Base-by-base conservation (phyloP, 1,140 invertebrate species). In the Bradynema listronoti region DNA sequence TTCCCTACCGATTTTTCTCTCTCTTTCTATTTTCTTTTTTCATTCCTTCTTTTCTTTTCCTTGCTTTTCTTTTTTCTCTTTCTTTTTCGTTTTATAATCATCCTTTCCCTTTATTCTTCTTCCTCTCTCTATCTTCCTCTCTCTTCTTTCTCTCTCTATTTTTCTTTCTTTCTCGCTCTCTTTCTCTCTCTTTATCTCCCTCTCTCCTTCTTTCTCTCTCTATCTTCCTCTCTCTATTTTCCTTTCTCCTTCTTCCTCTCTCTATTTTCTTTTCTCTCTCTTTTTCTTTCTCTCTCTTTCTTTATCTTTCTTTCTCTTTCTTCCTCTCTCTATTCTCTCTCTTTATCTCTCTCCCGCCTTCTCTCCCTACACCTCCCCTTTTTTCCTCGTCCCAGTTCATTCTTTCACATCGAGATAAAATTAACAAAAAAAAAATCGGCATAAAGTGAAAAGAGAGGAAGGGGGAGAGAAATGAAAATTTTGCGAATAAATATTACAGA, bases 91-190 rank as follows among this genome's bases (percentile, higher is more conserved):
- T 7, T 0, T 7, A 1, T n/a, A n/a, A n/a, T n/a, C n/a, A 39
- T 39, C 14, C 41, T 51, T 32, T 51, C 49, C n/a, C 47, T n/a
- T 50, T 51, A 32, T 36, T 51, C 2, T 51, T 51, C 7, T 16
- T 6, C 1, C 49, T 19, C 2, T 34, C 49, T 1, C 27, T 34
- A 34, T 11, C 6, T 19, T 4, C 6, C 49, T 30, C 22, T 27
- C 5, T 14, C n/a, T 19, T 14, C 0, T 34, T 9, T n/a, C n/a
- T n/a, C n/a, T n/a, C n/a, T n/a, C n/a, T n/a, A n/a, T n/a, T n/a
- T n/a, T n/a, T n/a, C n/a, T n/a, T n/a, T n/a, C n/a, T n/a, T n/a
- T n/a, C n/a, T n/a, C n/a, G n/a, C n/a, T n/a, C n/a, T n/a, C n/a
- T 11, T n/a, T 46, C 45, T 25, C 42, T 14, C 45, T n/a, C n/a